Conservation (phyloP, 2,797 vertebrate genomes). For the Muscicapa comitata region DNA sequence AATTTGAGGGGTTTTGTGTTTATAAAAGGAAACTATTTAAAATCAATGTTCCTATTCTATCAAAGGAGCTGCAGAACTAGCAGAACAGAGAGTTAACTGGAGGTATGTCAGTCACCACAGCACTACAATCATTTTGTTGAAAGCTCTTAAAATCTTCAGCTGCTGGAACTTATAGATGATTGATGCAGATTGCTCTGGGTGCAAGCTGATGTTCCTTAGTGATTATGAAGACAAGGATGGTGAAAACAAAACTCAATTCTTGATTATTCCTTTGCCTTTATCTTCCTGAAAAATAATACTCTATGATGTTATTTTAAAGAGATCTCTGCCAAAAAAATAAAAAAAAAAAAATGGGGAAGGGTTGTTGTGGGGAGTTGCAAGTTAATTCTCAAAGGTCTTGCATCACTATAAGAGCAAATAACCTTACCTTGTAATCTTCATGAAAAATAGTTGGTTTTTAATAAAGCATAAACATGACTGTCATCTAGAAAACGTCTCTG, state of each 20-base stretch:
- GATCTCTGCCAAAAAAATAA: neutral
- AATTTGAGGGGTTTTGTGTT: neutral
- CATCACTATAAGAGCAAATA: neutral
- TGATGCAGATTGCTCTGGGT: neutral
- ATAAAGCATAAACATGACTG: neutral
- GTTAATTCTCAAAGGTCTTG: neutral
- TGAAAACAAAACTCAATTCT: neutral
- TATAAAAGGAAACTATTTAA: neutral
- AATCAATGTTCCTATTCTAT: neutral
- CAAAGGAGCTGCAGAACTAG: neutral
- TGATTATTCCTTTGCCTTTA: neutral
- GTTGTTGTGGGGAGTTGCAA: neutral
- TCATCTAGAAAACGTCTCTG: neutral
- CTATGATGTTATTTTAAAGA: neutral
- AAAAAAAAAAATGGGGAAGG: neutral
- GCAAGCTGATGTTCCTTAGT: neutral
- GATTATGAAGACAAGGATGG: neutral
- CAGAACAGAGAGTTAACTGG: neutral
- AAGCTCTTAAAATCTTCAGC: neutral
- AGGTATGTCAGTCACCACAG: neutral
- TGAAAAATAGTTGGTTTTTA: neutral
- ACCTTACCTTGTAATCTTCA: neutral
- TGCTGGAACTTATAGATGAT: neutral
- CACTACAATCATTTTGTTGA: neutral
- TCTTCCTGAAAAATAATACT: neutral